These are phyloP conservation scores for Globodera rostochiensis DNA, from an alignment of 1,140 invertebrate genomes.

Conservation along the genomic window DNA sequence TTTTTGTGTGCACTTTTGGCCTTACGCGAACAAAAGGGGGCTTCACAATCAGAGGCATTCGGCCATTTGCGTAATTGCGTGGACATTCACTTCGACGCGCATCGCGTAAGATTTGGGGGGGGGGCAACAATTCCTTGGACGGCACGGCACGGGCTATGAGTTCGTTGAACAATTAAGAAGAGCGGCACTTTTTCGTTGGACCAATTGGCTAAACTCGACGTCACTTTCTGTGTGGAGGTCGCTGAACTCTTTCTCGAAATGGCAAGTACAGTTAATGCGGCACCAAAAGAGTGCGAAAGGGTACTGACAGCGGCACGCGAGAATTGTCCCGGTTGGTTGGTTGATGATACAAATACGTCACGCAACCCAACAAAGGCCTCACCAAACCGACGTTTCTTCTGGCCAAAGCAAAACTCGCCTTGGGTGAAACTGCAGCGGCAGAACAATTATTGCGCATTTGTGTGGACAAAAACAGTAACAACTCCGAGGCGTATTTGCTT, in stretches of 20 bases:
- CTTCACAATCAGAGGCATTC: conserved; percentile 8
- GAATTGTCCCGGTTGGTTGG: conserved; percentile 75
- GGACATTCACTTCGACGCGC: conserved; percentile 37
- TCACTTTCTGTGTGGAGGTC: conserved; percentile 81
- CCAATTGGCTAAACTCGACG: conserved; percentile 79
- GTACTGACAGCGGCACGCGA: conserved; percentile 77
- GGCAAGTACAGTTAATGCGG: conserved; percentile 69
- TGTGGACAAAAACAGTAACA: conserved; percentile 76
- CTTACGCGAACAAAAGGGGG: conserved; percentile 17
- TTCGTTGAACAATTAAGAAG: conserved; percentile 63
- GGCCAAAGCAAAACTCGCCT: conserved; percentile 79
- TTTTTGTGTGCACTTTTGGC: conserved; percentile 35
- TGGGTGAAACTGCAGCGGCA: conserved; percentile 76
- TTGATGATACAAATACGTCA: too few relatives aligned
- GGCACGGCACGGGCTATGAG: too few relatives aligned
- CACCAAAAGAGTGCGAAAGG: conserved; percentile 71
- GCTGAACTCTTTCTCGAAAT: conserved; percentile 78
- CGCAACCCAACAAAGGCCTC: conserved; percentile 65
- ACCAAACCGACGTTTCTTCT: conserved; percentile 76
- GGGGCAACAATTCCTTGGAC: too few relatives aligned
- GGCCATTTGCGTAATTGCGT: conserved; percentile 23
- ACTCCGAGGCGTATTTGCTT: conserved; percentile 80
- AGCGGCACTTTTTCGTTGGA: conserved; percentile 75
- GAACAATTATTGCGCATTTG: conserved; percentile 75
- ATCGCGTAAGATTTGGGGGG: conserved; percentile 29